Conservation (phyloP, 2,888 invertebrate species). For the Lepidonotus clava region DNA sequence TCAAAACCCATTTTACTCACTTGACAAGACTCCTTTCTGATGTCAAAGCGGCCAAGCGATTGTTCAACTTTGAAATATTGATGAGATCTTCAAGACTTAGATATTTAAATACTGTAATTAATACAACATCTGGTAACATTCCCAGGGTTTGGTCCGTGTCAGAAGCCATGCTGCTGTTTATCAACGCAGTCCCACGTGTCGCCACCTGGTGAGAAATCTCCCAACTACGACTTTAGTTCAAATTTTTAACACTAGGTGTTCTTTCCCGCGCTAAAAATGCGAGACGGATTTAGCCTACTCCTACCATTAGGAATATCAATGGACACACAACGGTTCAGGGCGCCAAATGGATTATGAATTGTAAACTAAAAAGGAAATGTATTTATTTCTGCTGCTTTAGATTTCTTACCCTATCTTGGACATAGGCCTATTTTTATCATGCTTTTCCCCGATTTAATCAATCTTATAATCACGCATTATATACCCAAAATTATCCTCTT, state of each 20-base stretch:
- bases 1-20: constrained; percentile 60
- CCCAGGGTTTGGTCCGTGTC: neutral
- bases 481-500: too few species aligned
- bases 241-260: neutral
- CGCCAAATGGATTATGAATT: too few species aligned
- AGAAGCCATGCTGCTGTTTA: constrained; percentile 25
- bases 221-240: neutral
- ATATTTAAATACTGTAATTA: constrained; percentile 35
- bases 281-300: too few species aligned
- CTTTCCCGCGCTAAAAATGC: too few species aligned
- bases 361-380: too few species aligned
- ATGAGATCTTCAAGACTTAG: constrained; percentile 47
- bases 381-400: too few species aligned
- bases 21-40: constrained; percentile 70
- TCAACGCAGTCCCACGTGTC: neutral
- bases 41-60: constrained; percentile 67
- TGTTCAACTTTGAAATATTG: constrained; percentile 63
- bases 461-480: too few species aligned
- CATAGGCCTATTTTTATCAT: too few species aligned
- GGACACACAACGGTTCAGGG: too few species aligned
- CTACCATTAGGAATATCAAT: too few species aligned
- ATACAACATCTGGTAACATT: constrained; percentile 52
- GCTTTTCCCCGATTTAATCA: too few species aligned
- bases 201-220: neutral
- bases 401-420: too few species aligned